Evolutionary conservation across 1,140 invertebrate species (phyloP).

Genomic region (Drosophila equinoxialis): DNA sequence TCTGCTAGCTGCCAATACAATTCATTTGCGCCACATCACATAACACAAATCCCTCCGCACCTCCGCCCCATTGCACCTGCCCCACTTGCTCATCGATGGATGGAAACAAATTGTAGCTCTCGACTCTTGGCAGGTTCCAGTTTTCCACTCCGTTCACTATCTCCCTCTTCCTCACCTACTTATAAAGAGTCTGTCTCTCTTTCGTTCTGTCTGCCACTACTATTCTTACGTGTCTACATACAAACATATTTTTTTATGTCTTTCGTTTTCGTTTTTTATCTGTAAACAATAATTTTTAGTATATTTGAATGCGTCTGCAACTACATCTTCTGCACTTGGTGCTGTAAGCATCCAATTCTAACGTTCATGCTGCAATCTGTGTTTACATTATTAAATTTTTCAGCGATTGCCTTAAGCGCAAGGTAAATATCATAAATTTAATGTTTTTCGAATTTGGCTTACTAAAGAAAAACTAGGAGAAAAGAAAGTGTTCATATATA

Average conservation of each 20-base stretch:
- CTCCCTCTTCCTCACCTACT: conserved; percentile 12
- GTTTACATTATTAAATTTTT: conserved; percentile 68
- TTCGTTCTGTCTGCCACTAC: conserved; percentile 48
- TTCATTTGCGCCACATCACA: conserved; percentile 71
- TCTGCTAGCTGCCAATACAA: conserved; percentile 76
- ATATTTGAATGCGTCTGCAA: conserved; percentile 43
- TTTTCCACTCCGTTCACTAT: conserved; percentile 16
- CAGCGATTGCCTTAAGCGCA: conserved; percentile 50
- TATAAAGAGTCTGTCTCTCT: neutral
- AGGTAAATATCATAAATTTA: conserved; percentile 62
- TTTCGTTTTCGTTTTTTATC: conserved; percentile 45
- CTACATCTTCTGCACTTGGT: conserved; percentile 8
- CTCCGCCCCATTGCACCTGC: conserved; percentile 2
- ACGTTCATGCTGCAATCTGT: conserved; percentile 28
- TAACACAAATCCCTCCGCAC: conserved; percentile 24
- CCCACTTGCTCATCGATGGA: conserved; percentile 26
- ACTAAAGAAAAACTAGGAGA: conserved; percentile 13
- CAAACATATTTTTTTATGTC: conserved; percentile 54
- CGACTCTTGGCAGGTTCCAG: conserved; percentile 22
- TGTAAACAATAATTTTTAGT: conserved; percentile 74
- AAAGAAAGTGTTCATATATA: neutral
- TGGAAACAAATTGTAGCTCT: conserved; percentile 63
- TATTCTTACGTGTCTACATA: conserved; percentile 28
- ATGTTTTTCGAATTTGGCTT: conserved; percentile 32
- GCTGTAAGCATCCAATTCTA: neutral